Evolutionary conservation across 2,888 invertebrate species (phyloP).

Genomic region (Ophion ventricosus): DNA sequence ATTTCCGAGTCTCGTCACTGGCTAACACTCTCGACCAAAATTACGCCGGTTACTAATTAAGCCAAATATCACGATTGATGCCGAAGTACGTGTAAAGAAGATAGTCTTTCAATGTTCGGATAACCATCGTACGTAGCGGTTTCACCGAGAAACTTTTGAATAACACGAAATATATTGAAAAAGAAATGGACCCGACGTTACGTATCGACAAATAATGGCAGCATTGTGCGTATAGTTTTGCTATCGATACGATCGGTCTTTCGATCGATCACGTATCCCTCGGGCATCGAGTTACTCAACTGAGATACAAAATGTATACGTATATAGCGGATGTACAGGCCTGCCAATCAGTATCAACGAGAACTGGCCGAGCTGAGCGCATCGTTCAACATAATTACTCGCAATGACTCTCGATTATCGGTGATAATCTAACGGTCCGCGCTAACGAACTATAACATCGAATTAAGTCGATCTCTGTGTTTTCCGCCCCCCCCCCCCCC

Average conservation of each 20-base stretch:
- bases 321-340: conserved; percentile 27
- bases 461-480: conserved; percentile 59
- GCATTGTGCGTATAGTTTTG: conserved; percentile 31
- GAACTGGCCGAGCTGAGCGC: conserved; percentile 31
- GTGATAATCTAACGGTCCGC: conserved; percentile 64
- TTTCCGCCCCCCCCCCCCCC: not conserved
- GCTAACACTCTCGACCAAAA: not conserved
- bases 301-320: conserved; percentile 8
- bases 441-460: conserved; percentile 67
- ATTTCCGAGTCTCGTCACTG: not conserved
- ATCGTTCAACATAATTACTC: conserved; percentile 74
- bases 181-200: conserved; percentile 10
- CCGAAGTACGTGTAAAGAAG: not conserved
- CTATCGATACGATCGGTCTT: conserved; percentile 2
- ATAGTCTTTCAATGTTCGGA: not conserved
- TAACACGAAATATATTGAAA: not conserved
- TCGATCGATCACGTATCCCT: conserved; percentile 53
- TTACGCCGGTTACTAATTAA: too few relatives aligned
- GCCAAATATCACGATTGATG: too few relatives aligned
- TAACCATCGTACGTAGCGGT: not conserved
- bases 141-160: conserved; percentile 7
- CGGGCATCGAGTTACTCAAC: conserved; percentile 47
- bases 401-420: conserved; percentile 75
- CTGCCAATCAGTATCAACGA: conserved; percentile 56
- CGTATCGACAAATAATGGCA: conserved; percentile 43